A percentile compares a stretch with the other conserved stretches of the same genome.
phyloP scores from a whole-genome alignment of 2,888 invertebrate species.

The Chirona hameri region DNA sequence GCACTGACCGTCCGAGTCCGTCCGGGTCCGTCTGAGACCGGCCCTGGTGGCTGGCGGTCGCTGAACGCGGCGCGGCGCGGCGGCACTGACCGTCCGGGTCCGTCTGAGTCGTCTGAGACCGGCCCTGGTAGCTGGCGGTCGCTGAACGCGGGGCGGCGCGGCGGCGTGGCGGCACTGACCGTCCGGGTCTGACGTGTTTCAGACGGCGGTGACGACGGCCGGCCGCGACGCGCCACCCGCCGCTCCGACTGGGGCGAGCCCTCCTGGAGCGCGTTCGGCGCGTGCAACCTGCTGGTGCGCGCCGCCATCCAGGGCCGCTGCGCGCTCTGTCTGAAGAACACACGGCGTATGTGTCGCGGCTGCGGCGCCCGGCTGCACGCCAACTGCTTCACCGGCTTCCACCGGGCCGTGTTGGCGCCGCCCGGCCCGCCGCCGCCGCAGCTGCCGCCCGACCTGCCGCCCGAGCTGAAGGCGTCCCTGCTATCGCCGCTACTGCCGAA shows the following conservation, averaged over 20 bases:
- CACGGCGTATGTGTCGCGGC: constrained; percentile 47
- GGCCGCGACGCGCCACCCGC: constrained; percentile 44
- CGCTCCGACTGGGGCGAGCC: constrained; percentile 44
- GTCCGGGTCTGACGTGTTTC: constrained; percentile 37
- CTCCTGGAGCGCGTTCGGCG: constrained; percentile 44
- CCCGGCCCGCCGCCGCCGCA: constrained; percentile 41
- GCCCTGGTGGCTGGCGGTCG: too few species aligned
- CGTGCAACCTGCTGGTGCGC: constrained; percentile 47
- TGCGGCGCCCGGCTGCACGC: constrained; percentile 49
- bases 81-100: background rate
- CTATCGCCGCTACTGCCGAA: too few species aligned
- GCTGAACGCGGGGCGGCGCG: background rate
- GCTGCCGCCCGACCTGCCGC: constrained; percentile 34
- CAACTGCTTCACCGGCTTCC: constrained; percentile 44
- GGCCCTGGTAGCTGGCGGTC: too few species aligned
- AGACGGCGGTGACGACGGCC: constrained; percentile 35
- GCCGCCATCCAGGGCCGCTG: constrained; percentile 48
- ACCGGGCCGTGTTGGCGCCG: constrained; percentile 47
- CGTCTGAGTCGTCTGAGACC: too few species aligned
- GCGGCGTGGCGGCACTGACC: background rate
- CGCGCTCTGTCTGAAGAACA: constrained; percentile 45
- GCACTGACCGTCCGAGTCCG: background rate
- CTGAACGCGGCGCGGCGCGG: background rate
- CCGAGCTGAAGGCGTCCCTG: constrained; percentile 43
- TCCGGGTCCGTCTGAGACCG: too few species aligned